phyloP scores from a whole-genome alignment of 2,888 invertebrate genomes.

The Agrenia bidenticulata region DNA sequence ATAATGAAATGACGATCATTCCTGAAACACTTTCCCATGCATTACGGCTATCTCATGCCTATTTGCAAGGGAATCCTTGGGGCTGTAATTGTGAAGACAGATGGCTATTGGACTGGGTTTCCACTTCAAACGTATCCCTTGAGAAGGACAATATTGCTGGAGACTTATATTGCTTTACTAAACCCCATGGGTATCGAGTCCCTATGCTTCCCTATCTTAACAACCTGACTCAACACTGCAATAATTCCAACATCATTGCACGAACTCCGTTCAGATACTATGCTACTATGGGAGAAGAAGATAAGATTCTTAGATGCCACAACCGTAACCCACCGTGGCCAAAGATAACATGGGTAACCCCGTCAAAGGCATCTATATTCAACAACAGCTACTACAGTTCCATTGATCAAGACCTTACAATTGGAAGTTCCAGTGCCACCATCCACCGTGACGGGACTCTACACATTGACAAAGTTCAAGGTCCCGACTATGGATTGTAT shows the following conservation, averaged over 20 bases:
- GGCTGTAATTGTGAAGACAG: slow-evolving; percentile 82
- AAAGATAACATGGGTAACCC: slow-evolving; percentile 80
- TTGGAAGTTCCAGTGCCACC: background rate
- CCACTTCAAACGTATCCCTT: slow-evolving; percentile 36
- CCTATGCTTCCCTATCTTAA: slow-evolving; percentile 57
- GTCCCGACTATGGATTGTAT: slow-evolving; percentile 77
- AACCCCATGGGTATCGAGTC: slow-evolving; percentile 4
- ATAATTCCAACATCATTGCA: slow-evolving; percentile 64
- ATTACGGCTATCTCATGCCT: slow-evolving; percentile 65
- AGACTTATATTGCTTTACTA: slow-evolving; percentile 33
- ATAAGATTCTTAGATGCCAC: slow-evolving; percentile 74
- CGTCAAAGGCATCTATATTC: slow-evolving; percentile 31
- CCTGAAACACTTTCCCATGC: slow-evolving; percentile 70
- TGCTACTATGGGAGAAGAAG: slow-evolving; percentile 60
- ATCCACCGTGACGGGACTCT: slow-evolving; percentile 77
- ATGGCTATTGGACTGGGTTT: slow-evolving; percentile 68
- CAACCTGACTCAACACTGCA: slow-evolving; percentile 66
- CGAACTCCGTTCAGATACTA: slow-evolving; percentile 66
- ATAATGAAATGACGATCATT: slow-evolving; percentile 70
- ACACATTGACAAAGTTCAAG: slow-evolving; percentile 66
- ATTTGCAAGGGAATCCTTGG: slow-evolving; percentile 75
- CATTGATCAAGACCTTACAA: background rate
- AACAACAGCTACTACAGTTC: background rate
- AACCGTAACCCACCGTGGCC: slow-evolving; percentile 75
- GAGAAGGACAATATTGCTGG: slow-evolving; percentile 19